Base-by-base conservation (phyloP, 1,140 invertebrate genomes). In the Drosophila setifemur region DNA sequence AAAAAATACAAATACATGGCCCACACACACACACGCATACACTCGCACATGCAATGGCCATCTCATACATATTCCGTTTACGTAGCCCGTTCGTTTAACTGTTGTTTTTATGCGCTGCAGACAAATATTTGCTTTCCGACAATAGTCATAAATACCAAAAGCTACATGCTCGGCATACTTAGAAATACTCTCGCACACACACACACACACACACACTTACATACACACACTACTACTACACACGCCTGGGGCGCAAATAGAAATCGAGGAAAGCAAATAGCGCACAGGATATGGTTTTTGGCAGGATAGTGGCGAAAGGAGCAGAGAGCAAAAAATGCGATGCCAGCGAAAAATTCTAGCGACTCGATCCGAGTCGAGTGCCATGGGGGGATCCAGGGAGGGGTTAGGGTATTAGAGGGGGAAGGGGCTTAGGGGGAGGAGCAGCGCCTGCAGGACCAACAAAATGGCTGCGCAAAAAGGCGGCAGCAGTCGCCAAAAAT, bases 61-160 rank as follows among this genome's bases (percentile, higher is more conserved):
- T 79, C 81, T 86, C 81, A 86, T 86, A 74, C 72, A 81, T 89
- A 85, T 89, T 87, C 87, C 66, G 79, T 77, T 73, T 88, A 87
- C 82, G 88, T 85, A 89, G 73, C 79, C 88, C 76, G 82, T 87
- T 86, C 82, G 79, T 71, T 89, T 89, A 89, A 89, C 88, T 89
- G 88, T 89, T 89, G 87, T 89, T 89, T 89, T 89, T 89, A 89
- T 89, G 88, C 83, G 87, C 83, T 89, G 88, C 88, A 89, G 88
- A 89, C 88, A 89, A 89, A 89, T 89, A 89, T 89, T 89, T 89
- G 88, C 88, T 89, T 89, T 89, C 88, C 88, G 88, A 89, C 88
- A 89, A 89, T 89, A 89, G 88, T 89, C 88, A 89, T 89, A 89
- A 89, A 89, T 89, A 89, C 88, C 88, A 89, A 89, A 89, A 89